phyloP scores from a whole-genome alignment of 2,113 vertebrate genomes.

The Neogobius melanostomus region DNA sequence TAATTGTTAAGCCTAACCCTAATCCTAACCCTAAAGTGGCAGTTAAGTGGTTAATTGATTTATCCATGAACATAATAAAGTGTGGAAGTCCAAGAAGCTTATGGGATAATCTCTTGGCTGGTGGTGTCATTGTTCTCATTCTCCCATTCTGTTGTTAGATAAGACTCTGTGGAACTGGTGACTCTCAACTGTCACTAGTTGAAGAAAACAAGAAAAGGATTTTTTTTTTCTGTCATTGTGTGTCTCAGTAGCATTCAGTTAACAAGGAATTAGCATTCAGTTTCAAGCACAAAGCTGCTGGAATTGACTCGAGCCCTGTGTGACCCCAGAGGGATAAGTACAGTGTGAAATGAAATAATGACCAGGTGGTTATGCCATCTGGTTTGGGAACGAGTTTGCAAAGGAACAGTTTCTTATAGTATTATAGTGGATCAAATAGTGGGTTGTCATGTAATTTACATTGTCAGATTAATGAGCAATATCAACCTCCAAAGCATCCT shows the following conservation, averaged over 20 bases:
- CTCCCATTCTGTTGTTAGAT: background rate
- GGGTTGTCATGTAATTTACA: too few species aligned
- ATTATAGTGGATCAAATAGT: too few species aligned
- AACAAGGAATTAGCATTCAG: background rate
- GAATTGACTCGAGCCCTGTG: slow-evolving; percentile 1
- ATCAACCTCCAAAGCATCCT: too few species aligned
- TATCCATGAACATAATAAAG: background rate
- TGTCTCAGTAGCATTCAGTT: slow-evolving; percentile 1
- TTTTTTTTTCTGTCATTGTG: background rate
- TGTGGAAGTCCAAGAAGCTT: background rate
- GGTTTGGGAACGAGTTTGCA: background rate
- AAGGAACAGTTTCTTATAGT: too few species aligned
- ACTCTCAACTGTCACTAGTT: background rate
- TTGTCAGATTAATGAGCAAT: too few species aligned
- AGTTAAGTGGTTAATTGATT: too few species aligned
- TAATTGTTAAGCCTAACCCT: too few species aligned
- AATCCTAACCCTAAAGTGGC: too few species aligned
- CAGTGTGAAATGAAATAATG: slow-evolving; percentile 1
- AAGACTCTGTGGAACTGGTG: background rate
- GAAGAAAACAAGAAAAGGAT: background rate
- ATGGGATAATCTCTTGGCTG: slow-evolving; percentile 2
- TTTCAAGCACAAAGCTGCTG: slow-evolving; percentile 2
- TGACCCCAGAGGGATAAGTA: slow-evolving; percentile 7
- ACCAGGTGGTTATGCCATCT: background rate
- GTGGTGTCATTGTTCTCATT: background rate